A percentile compares a stretch with the other conserved stretches of the same genome.
phyloP scores from a whole-genome alignment of 1,140 invertebrate genomes.

The Zaprionus lachaisei region DNA sequence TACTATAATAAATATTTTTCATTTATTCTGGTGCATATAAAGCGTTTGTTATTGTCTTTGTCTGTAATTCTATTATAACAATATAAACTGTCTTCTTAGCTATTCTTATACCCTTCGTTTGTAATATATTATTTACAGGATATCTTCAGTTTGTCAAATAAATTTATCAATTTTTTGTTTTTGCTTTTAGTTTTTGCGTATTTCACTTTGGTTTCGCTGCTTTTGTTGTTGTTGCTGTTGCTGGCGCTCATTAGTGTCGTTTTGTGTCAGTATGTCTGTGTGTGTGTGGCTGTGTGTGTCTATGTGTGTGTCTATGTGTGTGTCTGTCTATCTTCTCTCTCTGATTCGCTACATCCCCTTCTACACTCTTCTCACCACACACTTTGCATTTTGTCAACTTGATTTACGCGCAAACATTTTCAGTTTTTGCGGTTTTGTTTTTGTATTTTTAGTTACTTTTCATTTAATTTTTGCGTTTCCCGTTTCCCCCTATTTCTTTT shows the following conservation, averaged over 20 bases:
- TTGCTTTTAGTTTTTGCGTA: slow-evolving; percentile 69
- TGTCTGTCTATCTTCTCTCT: slow-evolving; percentile 24
- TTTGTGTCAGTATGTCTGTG: slow-evolving; percentile 50
- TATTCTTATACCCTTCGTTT: no score
- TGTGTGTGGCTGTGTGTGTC: slow-evolving; percentile 29
- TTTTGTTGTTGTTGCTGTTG: slow-evolving; percentile 18
- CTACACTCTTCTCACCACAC: not conserved
- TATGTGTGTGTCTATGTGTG: slow-evolving; percentile 35
- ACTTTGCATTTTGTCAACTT: slow-evolving; percentile 75
- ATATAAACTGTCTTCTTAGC: no score
- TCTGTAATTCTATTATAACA: not conserved
- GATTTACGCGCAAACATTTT: slow-evolving; percentile 77
- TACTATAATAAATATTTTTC: not conserved
- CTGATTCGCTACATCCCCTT: not conserved
- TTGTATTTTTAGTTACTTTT: slow-evolving; percentile 39
- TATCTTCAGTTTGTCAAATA: not conserved
- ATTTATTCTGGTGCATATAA: not conserved
- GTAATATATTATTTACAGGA: not conserved
- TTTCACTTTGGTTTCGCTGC: slow-evolving; percentile 60
- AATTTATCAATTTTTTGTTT: slow-evolving; percentile 14
- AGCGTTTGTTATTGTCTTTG: no score
- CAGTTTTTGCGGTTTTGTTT: slow-evolving; percentile 35
- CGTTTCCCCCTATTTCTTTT: slow-evolving; percentile 3
- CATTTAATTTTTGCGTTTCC: slow-evolving; percentile 35
- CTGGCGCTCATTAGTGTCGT: slow-evolving; percentile 73